Evolutionary conservation across 2,113 vertebrate species (phyloP).

Genomic region (Hydropotes inermis): DNA sequence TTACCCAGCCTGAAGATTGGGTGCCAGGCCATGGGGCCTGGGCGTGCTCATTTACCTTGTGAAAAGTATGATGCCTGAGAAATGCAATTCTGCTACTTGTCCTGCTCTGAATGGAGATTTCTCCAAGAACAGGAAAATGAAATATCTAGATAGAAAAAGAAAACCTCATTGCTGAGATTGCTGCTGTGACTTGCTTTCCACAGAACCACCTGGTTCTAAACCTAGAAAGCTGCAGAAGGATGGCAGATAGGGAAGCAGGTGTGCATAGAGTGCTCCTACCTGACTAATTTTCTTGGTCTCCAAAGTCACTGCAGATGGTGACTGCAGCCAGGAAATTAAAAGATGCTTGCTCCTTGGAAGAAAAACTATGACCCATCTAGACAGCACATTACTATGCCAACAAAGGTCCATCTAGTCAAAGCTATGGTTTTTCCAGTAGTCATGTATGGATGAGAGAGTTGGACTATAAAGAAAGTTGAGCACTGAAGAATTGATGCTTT

Average conservation of each 20-base stretch:
- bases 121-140: neutral
- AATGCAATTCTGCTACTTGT: neutral
- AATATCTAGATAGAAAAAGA: neutral
- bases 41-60: neutral
- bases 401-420: neutral
- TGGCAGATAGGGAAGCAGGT: accelerated
- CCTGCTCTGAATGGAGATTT: neutral
- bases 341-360: neutral
- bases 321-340: neutral
- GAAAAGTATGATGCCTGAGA: neutral
- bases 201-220: neutral
- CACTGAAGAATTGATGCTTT: neutral
- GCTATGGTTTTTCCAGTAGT: neutral
- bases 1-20: constrained; percentile 39
- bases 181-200: neutral
- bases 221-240: neutral
- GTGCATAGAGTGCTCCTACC: neutral
- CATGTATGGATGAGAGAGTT: neutral
- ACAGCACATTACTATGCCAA: neutral
- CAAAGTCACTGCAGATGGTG: neutral
- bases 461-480: neutral
- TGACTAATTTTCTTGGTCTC: neutral
- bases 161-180: neutral
- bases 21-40: neutral
- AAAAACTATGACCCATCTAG: neutral